Conservation (phyloP, 2,797 vertebrate genomes). For the Sibirionetta formosa region DNA sequence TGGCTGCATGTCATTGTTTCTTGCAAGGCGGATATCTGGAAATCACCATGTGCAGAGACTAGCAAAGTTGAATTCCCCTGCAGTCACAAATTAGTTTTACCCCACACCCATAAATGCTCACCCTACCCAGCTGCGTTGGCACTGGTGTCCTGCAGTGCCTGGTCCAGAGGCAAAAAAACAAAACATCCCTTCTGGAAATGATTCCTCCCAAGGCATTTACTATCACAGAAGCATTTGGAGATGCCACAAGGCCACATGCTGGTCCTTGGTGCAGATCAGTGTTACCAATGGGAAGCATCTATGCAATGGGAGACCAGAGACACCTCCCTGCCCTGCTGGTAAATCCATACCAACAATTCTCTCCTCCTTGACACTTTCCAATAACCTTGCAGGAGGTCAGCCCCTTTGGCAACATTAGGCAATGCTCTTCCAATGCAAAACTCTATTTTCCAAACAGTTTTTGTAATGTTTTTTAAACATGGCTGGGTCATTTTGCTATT, state of each 20-base stretch:
- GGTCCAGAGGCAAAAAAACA: not conserved
- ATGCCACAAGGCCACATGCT: accelerated
- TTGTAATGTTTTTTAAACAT: not conserved
- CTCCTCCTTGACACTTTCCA: not conserved
- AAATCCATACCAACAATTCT: not conserved
- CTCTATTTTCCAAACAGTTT: accelerated
- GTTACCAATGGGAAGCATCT: not conserved
- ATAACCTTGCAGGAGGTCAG: not conserved
- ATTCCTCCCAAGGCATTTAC: not conserved
- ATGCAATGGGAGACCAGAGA: accelerated
- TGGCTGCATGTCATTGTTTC: not conserved
- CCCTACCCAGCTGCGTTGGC: not conserved
- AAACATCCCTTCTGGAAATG: not conserved
- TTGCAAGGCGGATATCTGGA: not conserved
- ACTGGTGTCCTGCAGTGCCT: not conserved
- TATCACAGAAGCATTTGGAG: not conserved
- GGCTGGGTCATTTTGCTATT: not conserved
- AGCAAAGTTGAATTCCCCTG: not conserved
- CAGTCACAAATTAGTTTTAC: not conserved
- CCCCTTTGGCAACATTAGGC: not conserved
- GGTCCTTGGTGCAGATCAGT: not conserved
- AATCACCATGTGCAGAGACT: not conserved
- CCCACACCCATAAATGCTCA: not conserved
- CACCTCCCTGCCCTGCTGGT: not conserved
- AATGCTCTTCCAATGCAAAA: not conserved